phyloP scores from a whole-genome alignment of 2,888 invertebrate species.

The Drosophila prostipennis region DNA sequence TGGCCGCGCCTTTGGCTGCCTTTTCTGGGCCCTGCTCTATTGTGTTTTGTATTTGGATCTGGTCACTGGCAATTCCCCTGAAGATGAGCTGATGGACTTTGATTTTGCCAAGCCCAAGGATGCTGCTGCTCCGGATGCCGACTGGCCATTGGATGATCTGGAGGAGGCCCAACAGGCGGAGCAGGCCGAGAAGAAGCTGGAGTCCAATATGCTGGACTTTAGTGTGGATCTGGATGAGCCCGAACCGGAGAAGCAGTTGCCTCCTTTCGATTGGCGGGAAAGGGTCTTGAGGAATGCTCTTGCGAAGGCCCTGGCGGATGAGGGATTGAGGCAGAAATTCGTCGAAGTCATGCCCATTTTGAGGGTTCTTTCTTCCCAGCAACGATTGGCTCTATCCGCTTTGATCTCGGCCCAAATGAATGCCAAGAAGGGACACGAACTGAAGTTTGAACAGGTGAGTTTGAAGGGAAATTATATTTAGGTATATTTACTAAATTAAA shows the following conservation, averaged over 20 bases:
- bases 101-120: slow-evolving; percentile 81
- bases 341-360: slow-evolving; percentile 88
- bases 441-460: slow-evolving; percentile 86
- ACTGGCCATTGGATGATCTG: slow-evolving; percentile 79
- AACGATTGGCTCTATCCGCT: slow-evolving; percentile 87
- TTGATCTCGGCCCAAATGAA: slow-evolving; percentile 87
- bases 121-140: slow-evolving; percentile 65
- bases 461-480: too few relatives aligned
- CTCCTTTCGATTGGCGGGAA: slow-evolving; percentile 83
- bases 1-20: slow-evolving; percentile 53
- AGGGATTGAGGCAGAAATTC: slow-evolving; percentile 86
- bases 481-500: too few relatives aligned
- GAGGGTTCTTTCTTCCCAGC: slow-evolving; percentile 87
- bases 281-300: slow-evolving; percentile 86
- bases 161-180: slow-evolving; percentile 49
- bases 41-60: slow-evolving; percentile 67
- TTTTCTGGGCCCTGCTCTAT: slow-evolving; percentile 72
- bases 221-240: slow-evolving; percentile 70
- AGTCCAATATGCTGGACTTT: slow-evolving; percentile 67
- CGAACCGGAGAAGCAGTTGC: slow-evolving; percentile 63
- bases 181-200: slow-evolving; percentile 55
- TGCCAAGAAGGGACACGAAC: slow-evolving; percentile 85
- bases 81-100: slow-evolving; percentile 76
- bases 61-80: slow-evolving; percentile 52
- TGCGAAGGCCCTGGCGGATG: slow-evolving; percentile 86